Conservation (phyloP, 2,797 vertebrate species). For the Tachyglossus aculeatus region DNA sequence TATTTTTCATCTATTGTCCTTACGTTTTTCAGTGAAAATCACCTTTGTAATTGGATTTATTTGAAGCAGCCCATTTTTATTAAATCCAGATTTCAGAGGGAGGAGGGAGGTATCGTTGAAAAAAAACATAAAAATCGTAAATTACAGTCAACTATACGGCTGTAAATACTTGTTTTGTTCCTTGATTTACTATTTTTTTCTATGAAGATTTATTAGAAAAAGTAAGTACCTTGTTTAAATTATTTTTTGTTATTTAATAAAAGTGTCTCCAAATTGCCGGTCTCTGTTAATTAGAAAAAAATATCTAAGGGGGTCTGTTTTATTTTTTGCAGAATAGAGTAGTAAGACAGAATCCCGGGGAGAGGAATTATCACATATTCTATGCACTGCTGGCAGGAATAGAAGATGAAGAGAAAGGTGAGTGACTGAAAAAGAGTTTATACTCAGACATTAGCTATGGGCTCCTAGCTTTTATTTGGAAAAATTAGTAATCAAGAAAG, state of each 20-base stretch:
- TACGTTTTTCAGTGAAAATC: fast-evolving
- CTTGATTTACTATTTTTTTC: slow-evolving; percentile 79
- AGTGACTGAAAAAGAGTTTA: slow-evolving; percentile 12
- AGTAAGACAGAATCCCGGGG: slow-evolving; percentile 93
- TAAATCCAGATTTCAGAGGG: neutral
- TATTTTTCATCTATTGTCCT: neutral
- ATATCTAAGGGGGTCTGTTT: slow-evolving; percentile 44
- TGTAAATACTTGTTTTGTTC: slow-evolving; percentile 49
- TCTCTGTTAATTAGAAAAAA: neutral
- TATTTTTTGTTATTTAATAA: slow-evolving; percentile 5
- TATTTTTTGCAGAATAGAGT: slow-evolving; percentile 89
- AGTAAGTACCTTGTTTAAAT: slow-evolving; percentile 74
- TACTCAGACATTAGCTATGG: fast-evolving
- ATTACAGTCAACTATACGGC: neutral
- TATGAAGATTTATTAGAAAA: slow-evolving; percentile 94
- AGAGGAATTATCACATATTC: slow-evolving; percentile 98
- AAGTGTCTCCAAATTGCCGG: neutral
- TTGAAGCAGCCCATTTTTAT: neutral
- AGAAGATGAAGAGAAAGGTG: slow-evolving; percentile 85
- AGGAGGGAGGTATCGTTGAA: neutral
- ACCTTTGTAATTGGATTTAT: neutral
- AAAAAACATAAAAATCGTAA: neutral
- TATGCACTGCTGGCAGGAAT: slow-evolving; percentile 93
- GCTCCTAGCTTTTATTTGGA: neutral
- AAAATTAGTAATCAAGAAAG: neutral